Evolutionary conservation across 2,797 vertebrate species (phyloP).

Genomic region (Nothura maculosa): DNA sequence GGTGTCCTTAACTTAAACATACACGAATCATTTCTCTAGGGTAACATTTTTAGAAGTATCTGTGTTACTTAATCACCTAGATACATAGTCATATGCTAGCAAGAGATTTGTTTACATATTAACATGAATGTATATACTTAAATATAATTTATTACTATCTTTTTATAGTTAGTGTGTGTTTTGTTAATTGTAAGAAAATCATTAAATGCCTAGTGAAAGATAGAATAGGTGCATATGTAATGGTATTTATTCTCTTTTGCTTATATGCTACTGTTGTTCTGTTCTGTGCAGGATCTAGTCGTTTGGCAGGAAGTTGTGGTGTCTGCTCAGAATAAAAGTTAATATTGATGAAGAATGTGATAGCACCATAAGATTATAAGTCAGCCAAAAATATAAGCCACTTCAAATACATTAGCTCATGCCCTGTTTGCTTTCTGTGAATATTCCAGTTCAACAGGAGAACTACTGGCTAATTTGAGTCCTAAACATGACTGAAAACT

Average conservation of each 20-base stretch:
- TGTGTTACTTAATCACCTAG: background rate
- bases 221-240: background rate
- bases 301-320: background rate
- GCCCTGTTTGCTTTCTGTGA: background rate
- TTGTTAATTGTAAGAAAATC: background rate
- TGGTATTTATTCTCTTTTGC: background rate
- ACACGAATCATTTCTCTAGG: background rate
- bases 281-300: fast-evolving
- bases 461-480: fast-evolving
- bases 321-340: slow-evolving; percentile 21
- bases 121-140: background rate
- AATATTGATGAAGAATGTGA: slow-evolving; percentile 6
- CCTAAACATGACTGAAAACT: background rate
- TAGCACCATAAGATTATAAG: background rate
- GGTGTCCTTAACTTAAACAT: background rate
- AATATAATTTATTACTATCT: background rate
- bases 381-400: background rate
- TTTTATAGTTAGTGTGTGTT: background rate
- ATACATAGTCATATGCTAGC: background rate
- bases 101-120: slow-evolving; percentile 21
- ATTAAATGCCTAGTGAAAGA: background rate
- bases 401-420: background rate
- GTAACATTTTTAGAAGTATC: background rate
- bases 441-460: background rate
- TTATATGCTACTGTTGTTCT: fast-evolving